Base-by-base conservation (phyloP, 2,113 vertebrate species). In the Apteryx owenii region DNA sequence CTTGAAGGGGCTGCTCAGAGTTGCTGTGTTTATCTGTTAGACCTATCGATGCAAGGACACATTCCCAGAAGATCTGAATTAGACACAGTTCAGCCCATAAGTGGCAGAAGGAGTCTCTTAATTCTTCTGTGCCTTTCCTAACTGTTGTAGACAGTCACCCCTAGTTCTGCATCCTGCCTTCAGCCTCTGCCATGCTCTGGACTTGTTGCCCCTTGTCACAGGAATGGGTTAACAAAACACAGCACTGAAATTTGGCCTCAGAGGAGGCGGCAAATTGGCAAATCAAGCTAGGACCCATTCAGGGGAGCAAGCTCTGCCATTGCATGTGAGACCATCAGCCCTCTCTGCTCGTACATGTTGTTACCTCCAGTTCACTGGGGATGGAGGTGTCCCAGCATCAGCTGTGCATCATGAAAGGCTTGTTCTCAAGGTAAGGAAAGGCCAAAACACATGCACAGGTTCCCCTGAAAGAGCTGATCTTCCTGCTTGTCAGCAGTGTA, bases 401-500 rank as follows among this genome's bases (percentile, higher is more conserved):
- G 68, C 93, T 85, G 54, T 2, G 10, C 69, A 40, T 50, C 87
- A 79, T 71, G 71, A 72, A 88, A 50, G 54, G 82, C 64, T 88
- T 78, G 44, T 44, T 89, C 56, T 28, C 77, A 51, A 88, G 48
- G 16, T 85, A 93, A 90, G 87, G 73, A 92, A 78, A 91, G 50
- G n/a, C 65, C 6, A 4, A 91, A 89, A 77, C 53, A 69, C 1
- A n/a, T 26, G 44, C 69, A 70, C 33, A 69, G 75, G 53, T 88
- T 88, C 60, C 33, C 58, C 83, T 58, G 66, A 68, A 64, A 78
- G 51, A 81, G 53, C 33, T 46, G 78, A 94, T 81, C 78, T 81
- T 91, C 78, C 93, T 54, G 44, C 85, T 93, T 95, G 75, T 87
- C 87, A 66, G 75, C 65, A 89, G 81, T 64, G 87, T 90, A 96